These are phyloP conservation scores for Alethe castanea DNA, from an alignment of 2,113 vertebrate species.

Conservation along the genomic window DNA sequence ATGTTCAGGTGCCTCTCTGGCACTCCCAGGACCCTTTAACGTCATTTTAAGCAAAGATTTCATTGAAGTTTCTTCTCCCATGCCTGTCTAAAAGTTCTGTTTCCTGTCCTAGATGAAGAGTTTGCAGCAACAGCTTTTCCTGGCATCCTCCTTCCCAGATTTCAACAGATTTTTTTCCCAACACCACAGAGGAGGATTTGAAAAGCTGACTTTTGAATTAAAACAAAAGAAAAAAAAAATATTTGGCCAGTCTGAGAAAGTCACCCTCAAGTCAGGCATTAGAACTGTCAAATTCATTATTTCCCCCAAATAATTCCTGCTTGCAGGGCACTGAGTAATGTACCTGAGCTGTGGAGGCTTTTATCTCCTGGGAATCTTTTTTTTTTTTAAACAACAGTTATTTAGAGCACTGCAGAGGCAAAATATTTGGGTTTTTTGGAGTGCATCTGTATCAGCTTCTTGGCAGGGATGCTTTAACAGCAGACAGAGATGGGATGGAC, in stretches of 20 bases:
- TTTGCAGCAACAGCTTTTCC: neutral
- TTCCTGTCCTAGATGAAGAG: neutral
- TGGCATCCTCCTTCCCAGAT: neutral
- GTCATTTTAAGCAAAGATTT: neutral
- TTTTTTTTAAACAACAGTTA: neutral
- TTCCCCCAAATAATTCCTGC: neutral
- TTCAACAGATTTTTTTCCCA: neutral
- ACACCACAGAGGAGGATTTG: accelerated
- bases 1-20: neutral
- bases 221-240: too few relatives aligned
- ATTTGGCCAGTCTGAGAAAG: neutral
- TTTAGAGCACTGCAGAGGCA: neutral
- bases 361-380: neutral
- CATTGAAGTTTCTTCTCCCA: neutral
- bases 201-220: neutral
- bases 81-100: neutral
- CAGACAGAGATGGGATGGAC: neutral
- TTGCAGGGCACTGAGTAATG: neutral
- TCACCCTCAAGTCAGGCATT: neutral
- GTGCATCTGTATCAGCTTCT: neutral
- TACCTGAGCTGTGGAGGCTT: neutral
- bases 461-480: neutral
- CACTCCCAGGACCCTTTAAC: neutral
- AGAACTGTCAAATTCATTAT: neutral
- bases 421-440: neutral